phyloP scores from a whole-genome alignment of 2,888 invertebrate species.

The Dorcus parallelipipedus region DNA sequence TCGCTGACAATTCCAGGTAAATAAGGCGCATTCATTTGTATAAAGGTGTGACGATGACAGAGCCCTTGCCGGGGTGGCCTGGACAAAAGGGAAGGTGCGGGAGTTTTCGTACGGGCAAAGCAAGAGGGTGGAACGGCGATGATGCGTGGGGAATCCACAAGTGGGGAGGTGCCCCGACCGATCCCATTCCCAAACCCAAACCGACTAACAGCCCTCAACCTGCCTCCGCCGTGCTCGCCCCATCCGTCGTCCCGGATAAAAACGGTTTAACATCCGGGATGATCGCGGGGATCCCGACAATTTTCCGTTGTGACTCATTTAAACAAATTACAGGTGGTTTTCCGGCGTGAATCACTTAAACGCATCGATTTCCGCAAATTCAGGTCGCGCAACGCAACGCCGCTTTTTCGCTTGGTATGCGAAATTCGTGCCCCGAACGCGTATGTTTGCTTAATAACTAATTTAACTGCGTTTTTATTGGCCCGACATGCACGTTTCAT shows the following conservation, averaged over 20 bases:
- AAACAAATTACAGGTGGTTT: slow-evolving; percentile 11
- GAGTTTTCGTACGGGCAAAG: slow-evolving; percentile 16
- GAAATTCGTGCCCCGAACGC: no score
- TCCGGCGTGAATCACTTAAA: slow-evolving; percentile 1
- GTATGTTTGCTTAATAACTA: no score
- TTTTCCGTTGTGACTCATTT: slow-evolving; percentile 7
- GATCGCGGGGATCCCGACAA: neutral
- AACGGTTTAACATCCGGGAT: slow-evolving; percentile 7
- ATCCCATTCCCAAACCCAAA: neutral
- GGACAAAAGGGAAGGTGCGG: slow-evolving; percentile 2
- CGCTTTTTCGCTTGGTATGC: no score
- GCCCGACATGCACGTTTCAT: no score
- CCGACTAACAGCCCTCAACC: slow-evolving; percentile 4
- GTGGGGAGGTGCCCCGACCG: slow-evolving; percentile 21
- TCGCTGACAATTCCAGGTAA: no score
- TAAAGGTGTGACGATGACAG: no score
- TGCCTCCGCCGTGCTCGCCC: neutral
- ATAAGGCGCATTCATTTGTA: no score
- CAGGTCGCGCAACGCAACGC: no score
- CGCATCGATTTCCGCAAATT: neutral
- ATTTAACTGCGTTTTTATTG: no score
- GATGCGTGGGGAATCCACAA: slow-evolving; percentile 35
- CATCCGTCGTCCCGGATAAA: slow-evolving; percentile 3
- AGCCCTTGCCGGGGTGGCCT: neutral
- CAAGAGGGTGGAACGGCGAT: slow-evolving; percentile 26